Conservation (phyloP, 2,797 vertebrate genomes). For the Morus bassanus region DNA sequence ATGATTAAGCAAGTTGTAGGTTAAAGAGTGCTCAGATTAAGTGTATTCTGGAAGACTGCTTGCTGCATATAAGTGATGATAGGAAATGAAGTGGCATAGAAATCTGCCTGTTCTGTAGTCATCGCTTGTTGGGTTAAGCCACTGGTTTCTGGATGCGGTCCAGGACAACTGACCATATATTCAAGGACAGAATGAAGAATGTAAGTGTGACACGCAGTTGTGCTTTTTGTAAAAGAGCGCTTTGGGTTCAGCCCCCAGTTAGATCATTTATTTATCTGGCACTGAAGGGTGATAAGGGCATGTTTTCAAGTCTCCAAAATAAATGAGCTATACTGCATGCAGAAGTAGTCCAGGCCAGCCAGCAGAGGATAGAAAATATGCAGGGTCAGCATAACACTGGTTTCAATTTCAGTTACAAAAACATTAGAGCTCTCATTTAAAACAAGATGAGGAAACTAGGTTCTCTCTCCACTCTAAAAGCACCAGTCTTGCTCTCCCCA, state of each 20-base stretch:
- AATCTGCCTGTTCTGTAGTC: slow-evolving; percentile 3
- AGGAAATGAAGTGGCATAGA: slow-evolving; percentile 40
- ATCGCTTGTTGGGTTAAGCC: neutral
- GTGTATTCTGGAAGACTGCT: neutral
- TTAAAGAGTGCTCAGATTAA: neutral
- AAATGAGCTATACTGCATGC: slow-evolving; percentile 39
- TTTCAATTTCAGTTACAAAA: slow-evolving; percentile 67
- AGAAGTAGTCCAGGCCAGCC: slow-evolving; percentile 51
- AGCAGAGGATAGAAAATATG: slow-evolving; percentile 64
- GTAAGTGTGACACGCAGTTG: neutral
- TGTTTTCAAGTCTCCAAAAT: slow-evolving; percentile 66
- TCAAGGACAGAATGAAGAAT: slow-evolving; percentile 14
- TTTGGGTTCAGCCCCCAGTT: neutral
- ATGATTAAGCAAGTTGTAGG: neutral
- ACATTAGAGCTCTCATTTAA: slow-evolving; percentile 48
- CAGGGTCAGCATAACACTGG: slow-evolving; percentile 66
- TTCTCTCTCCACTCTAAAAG: neutral
- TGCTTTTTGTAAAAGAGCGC: neutral
- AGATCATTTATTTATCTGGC: slow-evolving; percentile 66
- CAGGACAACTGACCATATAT: slow-evolving; percentile 21
- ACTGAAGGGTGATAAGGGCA: slow-evolving; percentile 57
- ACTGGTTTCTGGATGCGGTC: slow-evolving; percentile 15
- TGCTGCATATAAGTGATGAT: neutral
- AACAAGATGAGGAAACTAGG: slow-evolving; percentile 53
- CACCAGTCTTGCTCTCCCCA: neutral